A percentile compares a stretch with the other conserved stretches of the same genome.
Conservation (phyloP, 2,888 invertebrate genomes). For the Orthosia cruda region DNA sequence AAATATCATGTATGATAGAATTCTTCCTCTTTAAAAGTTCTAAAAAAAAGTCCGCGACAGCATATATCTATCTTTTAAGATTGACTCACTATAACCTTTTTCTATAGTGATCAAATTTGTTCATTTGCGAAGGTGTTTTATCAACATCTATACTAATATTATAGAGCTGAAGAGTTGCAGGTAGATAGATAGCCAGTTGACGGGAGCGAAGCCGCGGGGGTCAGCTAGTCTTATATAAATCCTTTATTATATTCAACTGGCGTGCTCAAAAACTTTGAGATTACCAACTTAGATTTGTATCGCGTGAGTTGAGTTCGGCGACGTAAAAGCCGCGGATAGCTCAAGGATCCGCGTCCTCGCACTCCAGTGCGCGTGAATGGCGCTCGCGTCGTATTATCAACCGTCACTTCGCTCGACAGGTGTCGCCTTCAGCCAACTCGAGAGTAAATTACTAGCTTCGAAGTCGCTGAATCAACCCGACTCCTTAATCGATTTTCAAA, state of each 20-base stretch:
- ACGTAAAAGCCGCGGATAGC: constrained; percentile 71
- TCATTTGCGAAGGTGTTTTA: no score
- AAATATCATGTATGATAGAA: no score
- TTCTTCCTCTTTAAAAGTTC: no score
- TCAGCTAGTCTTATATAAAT: no score
- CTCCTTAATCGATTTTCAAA: constrained; percentile 89
- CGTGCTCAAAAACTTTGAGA: constrained; percentile 12
- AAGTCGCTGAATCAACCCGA: constrained; percentile 90
- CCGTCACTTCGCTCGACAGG: constrained; percentile 91
- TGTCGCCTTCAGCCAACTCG: constrained; percentile 91
- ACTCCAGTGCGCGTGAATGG: constrained; percentile 87
- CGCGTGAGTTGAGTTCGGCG: constrained; percentile 53
- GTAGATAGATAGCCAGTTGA: no score
- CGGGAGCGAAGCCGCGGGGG: no score
- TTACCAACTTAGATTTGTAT: constrained; percentile 43
- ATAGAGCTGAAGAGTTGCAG: no score
- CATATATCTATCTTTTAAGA: no score
- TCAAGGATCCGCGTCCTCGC: constrained; percentile 79
- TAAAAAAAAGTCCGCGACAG: no score
- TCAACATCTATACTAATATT: no score
- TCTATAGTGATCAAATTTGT: no score
- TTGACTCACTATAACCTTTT: no score
- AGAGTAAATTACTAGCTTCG: constrained; percentile 91
- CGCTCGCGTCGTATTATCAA: constrained; percentile 90
- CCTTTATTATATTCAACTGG: neutral